These are phyloP conservation scores for Pristionchus maxplancki DNA, from an alignment of 2,888 invertebrate species.

Conservation along the genomic window DNA sequence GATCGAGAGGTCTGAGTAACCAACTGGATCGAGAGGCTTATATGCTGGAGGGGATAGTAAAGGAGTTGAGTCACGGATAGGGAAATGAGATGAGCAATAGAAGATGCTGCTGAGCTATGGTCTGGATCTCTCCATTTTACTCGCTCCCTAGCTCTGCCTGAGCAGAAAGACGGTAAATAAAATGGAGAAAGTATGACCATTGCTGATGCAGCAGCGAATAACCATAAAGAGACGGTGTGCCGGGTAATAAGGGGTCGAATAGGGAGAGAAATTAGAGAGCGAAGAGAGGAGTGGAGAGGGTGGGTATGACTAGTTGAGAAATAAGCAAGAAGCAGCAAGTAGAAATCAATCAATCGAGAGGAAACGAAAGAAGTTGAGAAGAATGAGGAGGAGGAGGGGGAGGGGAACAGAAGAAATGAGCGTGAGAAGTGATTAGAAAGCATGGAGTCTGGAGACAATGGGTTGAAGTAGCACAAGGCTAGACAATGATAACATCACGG, in stretches of 20 bases:
- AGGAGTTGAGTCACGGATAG: not conserved
- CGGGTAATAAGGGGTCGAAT: constrained; percentile 26
- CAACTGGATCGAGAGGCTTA: not conserved
- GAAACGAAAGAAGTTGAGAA: constrained; percentile 37
- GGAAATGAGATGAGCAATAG: not conserved
- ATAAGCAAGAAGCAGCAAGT: constrained; percentile 11
- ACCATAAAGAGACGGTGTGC: not conserved
- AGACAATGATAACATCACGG: not conserved
- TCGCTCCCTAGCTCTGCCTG: not conserved
- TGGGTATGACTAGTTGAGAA: constrained; percentile 44
- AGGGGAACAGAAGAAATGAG: not conserved
- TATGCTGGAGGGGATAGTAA: not conserved
- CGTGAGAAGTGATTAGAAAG: not conserved
- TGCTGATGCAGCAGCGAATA: constrained; percentile 19
- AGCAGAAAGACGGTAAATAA: not conserved
- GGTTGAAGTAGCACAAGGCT: not conserved
- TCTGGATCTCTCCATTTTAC: too few species aligned
- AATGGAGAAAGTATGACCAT: not conserved
- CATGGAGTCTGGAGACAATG: not conserved
- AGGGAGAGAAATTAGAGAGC: constrained; percentile 12
- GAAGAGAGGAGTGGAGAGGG: not conserved
- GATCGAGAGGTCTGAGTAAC: not conserved
- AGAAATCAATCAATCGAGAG: constrained; percentile 37
- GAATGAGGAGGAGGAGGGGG: not conserved
- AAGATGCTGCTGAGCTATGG: too few species aligned